Base-by-base conservation (phyloP, 2,797 vertebrate genomes). In the Pseudomugil tenellus region DNA sequence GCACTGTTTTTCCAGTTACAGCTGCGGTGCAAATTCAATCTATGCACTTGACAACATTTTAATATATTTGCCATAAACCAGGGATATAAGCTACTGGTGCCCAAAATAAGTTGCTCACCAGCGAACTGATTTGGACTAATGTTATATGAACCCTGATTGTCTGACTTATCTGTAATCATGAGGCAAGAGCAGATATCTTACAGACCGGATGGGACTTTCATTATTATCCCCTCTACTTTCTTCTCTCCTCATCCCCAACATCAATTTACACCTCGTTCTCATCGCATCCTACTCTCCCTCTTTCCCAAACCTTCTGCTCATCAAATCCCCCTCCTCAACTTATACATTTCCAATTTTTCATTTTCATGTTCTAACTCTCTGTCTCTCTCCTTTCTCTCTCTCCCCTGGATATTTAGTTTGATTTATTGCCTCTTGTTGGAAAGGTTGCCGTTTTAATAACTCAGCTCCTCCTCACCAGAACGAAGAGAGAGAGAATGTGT, bases 361-460 rank as follows among this genome's bases (percentile, higher is more conserved):
- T 89, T 83, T 88, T 72, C 79, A 80, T 73, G 55, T 75, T 80
- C 77, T 68, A 25, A 72, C 26, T 72, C 51, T 61, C 58, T 62
- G 14, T 66, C 67, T 64, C 68, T 65, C 56, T 19, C 43, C 52
- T 64, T 65, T 62, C 58, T 64, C 62, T 71, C 63, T 71, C 66
- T 78, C 80, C 84, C 84, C 72, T 85, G 86, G 90, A 94, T 92
- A 90, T 92, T 92, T 92, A 91, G 89, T 88, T 92, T 94, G 93
- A 94, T 94, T 94, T 93, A 94, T 94, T 91, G 87, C 92, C 81
- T 92, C 91, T 91, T 90, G 92, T 93, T 93, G 92, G 92, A 93
- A 91, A 92, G 88, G 90, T 89, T 94, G 94, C 90, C 88, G 84
- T 95, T 94, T 94, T 94, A 94, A 94, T 94, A 94, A 94, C 92